A percentile compares a stretch with the other conserved stretches of the same genome.
These are phyloP conservation scores for Leptopterna dolabrata DNA, from an alignment of 2,888 invertebrate species.

Conservation along the genomic window DNA sequence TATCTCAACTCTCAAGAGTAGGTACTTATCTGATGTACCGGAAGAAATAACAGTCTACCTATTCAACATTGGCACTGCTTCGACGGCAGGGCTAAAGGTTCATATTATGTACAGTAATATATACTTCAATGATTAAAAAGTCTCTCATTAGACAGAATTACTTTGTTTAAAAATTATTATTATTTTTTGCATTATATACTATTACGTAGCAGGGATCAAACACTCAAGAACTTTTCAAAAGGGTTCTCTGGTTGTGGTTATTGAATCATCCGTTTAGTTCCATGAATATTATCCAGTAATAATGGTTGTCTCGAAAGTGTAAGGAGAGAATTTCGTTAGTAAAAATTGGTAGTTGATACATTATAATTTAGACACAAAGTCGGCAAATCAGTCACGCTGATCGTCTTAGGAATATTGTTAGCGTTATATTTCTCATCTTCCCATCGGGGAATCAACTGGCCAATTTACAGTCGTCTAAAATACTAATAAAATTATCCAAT, in stretches of 20 bases:
- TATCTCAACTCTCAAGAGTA: conserved; percentile 29
- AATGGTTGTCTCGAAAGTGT: neutral
- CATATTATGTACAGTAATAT: neutral
- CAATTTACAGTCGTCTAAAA: too few species aligned
- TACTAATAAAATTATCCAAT: too few species aligned
- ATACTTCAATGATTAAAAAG: neutral
- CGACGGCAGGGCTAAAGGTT: neutral
- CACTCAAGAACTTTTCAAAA: neutral
- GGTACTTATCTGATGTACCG: neutral
- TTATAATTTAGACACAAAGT: too few species aligned
- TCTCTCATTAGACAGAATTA: neutral
- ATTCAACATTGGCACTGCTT: conserved; percentile 41
- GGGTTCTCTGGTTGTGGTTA: too few species aligned
- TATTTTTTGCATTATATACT: neutral
- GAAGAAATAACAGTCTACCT: neutral
- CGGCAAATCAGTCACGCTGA: too few species aligned
- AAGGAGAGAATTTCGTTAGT: neutral
- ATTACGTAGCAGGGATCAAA: neutral
- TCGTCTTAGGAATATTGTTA: too few species aligned
- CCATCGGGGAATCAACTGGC: too few species aligned
- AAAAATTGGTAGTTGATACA: too few species aligned
- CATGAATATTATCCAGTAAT: neutral
- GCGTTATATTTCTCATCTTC: too few species aligned
- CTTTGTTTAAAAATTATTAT: neutral
- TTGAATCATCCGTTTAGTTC: neutral